These are phyloP conservation scores for Crotophaga sulcirostris DNA, from an alignment of 2,113 vertebrate species.

Conservation along the genomic window DNA sequence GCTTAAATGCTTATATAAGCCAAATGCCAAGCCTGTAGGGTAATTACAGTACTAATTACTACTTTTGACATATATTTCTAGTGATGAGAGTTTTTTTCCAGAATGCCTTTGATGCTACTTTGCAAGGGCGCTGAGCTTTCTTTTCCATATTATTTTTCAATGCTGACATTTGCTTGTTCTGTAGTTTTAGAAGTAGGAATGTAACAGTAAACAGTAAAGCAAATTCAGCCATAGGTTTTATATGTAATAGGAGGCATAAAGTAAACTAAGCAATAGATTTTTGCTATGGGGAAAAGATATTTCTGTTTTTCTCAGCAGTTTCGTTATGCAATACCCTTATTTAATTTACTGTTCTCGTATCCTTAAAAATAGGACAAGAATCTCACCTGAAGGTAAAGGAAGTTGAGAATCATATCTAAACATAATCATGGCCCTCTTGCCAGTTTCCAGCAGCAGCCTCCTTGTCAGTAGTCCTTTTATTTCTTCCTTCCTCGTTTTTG, in stretches of 20 bases:
- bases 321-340: neutral
- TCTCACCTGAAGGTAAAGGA: constrained; percentile 22
- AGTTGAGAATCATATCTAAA: neutral
- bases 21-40: neutral
- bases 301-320: constrained; percentile 17
- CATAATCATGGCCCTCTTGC: neutral
- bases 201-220: neutral
- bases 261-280: constrained; percentile 12
- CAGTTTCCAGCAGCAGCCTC: neutral
- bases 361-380: neutral
- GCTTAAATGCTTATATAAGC: constrained; percentile 11
- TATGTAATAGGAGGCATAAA: neutral
- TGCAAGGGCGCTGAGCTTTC: neutral
- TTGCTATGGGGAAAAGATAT: neutral
- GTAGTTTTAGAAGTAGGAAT: neutral
- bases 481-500: neutral
- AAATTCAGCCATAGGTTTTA: constrained; percentile 21
- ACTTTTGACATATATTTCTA: constrained; percentile 22
- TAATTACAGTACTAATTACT: constrained; percentile 48
- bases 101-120: constrained; percentile 13
- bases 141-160: neutral
- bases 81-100: constrained; percentile 2
- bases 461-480: neutral
- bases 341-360: constrained; percentile 24
- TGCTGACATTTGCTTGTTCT: neutral